Percentiles rank a stretch among this genome's conserved stretches.
phyloP scores from a whole-genome alignment of 2,797 vertebrate species.

The Podargus strigoides region DNA sequence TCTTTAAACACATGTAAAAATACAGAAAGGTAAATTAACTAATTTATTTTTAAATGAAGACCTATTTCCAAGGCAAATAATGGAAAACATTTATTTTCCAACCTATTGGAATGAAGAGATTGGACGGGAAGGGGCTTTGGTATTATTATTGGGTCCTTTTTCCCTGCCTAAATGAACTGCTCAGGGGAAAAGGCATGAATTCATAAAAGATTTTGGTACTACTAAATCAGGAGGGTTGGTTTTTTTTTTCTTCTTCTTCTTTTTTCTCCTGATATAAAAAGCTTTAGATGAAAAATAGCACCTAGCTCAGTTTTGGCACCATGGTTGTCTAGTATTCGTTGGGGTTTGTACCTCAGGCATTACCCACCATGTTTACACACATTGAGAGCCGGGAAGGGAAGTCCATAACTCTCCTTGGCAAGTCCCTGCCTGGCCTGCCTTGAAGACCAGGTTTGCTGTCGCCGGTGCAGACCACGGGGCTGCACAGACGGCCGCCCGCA shows the following conservation, averaged over 20 bases:
- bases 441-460: background rate
- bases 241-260: background rate
- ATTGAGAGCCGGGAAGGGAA: background rate
- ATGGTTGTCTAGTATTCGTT: background rate
- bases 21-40: slow-evolving; percentile 49
- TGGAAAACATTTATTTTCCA: slow-evolving; percentile 56
- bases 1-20: slow-evolving; percentile 42
- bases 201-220: background rate
- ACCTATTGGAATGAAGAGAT: slow-evolving; percentile 1
- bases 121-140: slow-evolving; percentile 24
- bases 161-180: slow-evolving; percentile 17
- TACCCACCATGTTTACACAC: background rate
- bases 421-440: background rate
- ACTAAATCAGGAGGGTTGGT: background rate
- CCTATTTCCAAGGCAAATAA: slow-evolving; percentile 56
- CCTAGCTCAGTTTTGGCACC: background rate
- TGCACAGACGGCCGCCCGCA: fast-evolving
- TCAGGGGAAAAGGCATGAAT: slow-evolving; percentile 27
- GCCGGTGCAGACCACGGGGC: fast-evolving
- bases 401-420: background rate
- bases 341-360: background rate
- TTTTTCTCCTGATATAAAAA: background rate
- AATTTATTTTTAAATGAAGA: slow-evolving; percentile 57
- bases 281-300: background rate
- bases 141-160: slow-evolving; percentile 62